Percentiles rank a stretch among this genome's conserved stretches.
These are phyloP conservation scores for Orbicella faveolata DNA, from an alignment of 64 coral and sea anemone species.

Conservation along the genomic window DNA sequence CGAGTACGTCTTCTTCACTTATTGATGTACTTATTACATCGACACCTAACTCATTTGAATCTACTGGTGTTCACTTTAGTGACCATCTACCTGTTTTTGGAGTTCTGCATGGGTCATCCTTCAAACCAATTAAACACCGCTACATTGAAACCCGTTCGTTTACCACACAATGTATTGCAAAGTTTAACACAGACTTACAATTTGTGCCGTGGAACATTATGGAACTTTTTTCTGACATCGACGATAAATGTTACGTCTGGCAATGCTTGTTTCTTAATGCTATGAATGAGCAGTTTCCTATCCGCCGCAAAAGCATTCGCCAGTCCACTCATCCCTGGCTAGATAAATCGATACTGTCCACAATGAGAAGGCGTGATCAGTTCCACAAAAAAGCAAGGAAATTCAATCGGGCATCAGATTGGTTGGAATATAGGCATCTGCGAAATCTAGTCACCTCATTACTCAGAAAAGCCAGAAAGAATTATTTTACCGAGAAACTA, in stretches of 20 bases:
- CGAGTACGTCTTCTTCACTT: constrained; percentile 9
- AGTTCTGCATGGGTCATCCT: not conserved
- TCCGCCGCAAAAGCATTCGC: not conserved
- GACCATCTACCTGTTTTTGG: constrained; percentile 31
- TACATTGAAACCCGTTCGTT: not conserved
- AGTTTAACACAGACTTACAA: not conserved
- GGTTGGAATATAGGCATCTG: too few species aligned
- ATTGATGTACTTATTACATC: constrained; percentile 29
- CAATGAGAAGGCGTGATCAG: not conserved
- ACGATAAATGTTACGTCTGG: too few species aligned
- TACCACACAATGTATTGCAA: not conserved
- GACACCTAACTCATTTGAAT: constrained; percentile 10
- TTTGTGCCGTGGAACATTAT: too few species aligned
- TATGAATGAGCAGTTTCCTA: not conserved
- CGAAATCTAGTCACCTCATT: too few species aligned
- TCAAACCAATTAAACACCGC: constrained; percentile 23
- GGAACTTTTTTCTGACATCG: too few species aligned
- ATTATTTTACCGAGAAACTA: too few species aligned
- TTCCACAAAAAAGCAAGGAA: not conserved
- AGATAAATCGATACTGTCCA: not conserved
- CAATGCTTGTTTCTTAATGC: too few species aligned
- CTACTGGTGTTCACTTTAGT: constrained; percentile 15
- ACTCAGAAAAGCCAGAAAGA: too few species aligned
- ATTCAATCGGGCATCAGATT: not conserved
- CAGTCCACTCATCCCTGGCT: constrained; percentile 1